Evolutionary conservation across 2,113 vertebrate species (phyloP), one percentile per base, ranked within the genome.

Genomic region (Australoheros scitulus): DNA sequence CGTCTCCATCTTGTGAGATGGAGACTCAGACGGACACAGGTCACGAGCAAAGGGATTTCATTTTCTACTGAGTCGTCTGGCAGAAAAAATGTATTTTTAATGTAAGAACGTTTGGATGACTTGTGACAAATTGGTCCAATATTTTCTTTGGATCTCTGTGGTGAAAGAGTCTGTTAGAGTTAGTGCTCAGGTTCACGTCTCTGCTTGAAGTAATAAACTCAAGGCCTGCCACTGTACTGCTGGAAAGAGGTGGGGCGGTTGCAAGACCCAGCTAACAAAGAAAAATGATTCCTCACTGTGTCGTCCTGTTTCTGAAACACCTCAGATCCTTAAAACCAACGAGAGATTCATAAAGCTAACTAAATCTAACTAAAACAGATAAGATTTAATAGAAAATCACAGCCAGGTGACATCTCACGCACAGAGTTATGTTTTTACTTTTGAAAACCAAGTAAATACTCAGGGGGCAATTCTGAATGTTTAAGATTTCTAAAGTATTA

Each of bases 71-170:
- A 70, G 65, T 70, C 52, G 15, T 52, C 43, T 20, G 43, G 24
- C 50, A 72, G 43, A 38, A 70, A 70, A 70, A 20, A 70, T 52
- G 1, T 50, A 70, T 32, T 72, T 72, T 70, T 70, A 52, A 70
- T 50, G 17, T 20, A 29, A 70, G 65, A 32, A 70, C 11, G 65
- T 70, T 70, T 52, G 43, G 24, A 70, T 52, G 65, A 70, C 65
- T 70, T 70, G 43, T 70, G 43, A 70, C 24, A 70, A 70, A 70
- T 52, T 70, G 43, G 65, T 70, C 50, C 65, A 70, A 32, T 70
- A 52, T 70, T 52, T 52, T 18, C 17, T 70, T 70, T 52, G 65
- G 65, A 43, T 70, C 43, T 70, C 7, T 29, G 24, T 32, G 43
- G 43, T 47, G 43, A 52, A 52, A 2, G 24, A 70, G 3, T 52